These are phyloP conservation scores for Lampris incognitus DNA, from an alignment of 2,113 vertebrate genomes.

Conservation along the genomic window DNA sequence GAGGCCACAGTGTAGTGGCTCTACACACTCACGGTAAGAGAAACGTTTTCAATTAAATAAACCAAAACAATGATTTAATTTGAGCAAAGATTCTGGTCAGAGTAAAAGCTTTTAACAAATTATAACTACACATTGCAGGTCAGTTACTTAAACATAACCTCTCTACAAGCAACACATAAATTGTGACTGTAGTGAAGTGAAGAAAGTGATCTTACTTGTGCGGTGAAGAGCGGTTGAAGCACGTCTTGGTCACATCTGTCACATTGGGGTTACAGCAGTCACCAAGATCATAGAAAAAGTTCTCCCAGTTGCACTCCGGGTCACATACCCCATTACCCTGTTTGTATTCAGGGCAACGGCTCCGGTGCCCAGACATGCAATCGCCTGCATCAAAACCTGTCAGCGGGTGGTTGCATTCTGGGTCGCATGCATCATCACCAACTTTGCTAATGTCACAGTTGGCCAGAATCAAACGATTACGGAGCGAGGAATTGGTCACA, in stretches of 20 bases:
- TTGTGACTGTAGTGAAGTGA: slow-evolving; percentile 5
- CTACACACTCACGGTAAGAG: background rate
- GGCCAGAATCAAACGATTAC: slow-evolving; percentile 91
- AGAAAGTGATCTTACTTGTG: slow-evolving; percentile 88
- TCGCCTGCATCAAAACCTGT: slow-evolving; percentile 94
- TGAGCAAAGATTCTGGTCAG: slow-evolving; percentile 27
- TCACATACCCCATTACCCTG: slow-evolving; percentile 92
- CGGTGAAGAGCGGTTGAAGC: slow-evolving; percentile 94
- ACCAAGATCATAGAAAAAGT: slow-evolving; percentile 90
- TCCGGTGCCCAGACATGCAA: slow-evolving; percentile 84
- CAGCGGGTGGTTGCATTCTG: slow-evolving; percentile 94
- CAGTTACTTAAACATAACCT: slow-evolving; percentile 5
- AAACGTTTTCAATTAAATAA: slow-evolving; percentile 16
- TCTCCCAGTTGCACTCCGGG: slow-evolving; percentile 94
- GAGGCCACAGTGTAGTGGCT: slow-evolving; percentile 40
- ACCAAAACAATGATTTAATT: slow-evolving; percentile 50
- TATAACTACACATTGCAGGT: slow-evolving; percentile 12
- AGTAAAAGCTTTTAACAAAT: slow-evolving; percentile 31
- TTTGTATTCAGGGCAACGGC: slow-evolving; percentile 84
- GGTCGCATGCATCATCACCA: slow-evolving; percentile 90
- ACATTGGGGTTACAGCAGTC: slow-evolving; percentile 96
- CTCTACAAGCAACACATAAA: slow-evolving; percentile 17
- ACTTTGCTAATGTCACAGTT: slow-evolving; percentile 98
- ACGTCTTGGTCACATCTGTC: slow-evolving; percentile 98
- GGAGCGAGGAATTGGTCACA: slow-evolving; percentile 91